Evolutionary conservation across 2,113 vertebrate species (phyloP), one percentile per base, ranked within the genome.

Genomic region (Ceratotherium simum): DNA sequence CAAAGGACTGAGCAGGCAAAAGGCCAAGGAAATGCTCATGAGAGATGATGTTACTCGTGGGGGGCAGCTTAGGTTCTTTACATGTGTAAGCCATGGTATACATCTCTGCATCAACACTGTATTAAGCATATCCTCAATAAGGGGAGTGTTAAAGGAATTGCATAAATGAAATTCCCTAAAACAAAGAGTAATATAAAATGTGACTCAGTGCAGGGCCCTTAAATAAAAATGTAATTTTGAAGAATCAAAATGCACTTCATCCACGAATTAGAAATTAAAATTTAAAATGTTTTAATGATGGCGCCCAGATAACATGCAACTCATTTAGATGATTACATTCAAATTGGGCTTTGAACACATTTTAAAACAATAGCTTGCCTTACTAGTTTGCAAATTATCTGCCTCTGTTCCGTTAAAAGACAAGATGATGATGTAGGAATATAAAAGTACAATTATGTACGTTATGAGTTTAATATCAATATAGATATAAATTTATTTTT

Each of bases 171-270:
- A 95, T 69, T 65, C 29, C 11, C n/a, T 73, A 27, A 64, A 65
- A 69, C 18, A 70, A 85, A 95, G 42, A 75, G 25, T 18, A 79
- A 91, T 36, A 51, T 58, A 54, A 84, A 81, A 64, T 27, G 3
- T 58, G 12, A 58, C 23, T 64, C n/a, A 42, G 48, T 29, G 3
- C 18, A 92, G 25, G 25, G 42, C 3, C 2, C 48, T 89, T 70
- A 39, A 92, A 85, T 72, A 86, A 76, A 79, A 95, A 27, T 65
- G 29, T 54, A 78, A 82, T 39, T 82, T 84, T 67, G 27, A 86
- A 91, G 60, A 69, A 78, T 62, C 51, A 94, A 97, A 84, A 83
- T 73, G 46, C 58, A 56, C 69, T 90, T 87, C 18, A 69, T 33
- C 17, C 5, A 72, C 1, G 8, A 85, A 39, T 21, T 16, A 42